These are phyloP conservation scores for Sebastes trivittatus DNA, from an alignment of 2,797 vertebrate genomes.

Conservation along the genomic window DNA sequence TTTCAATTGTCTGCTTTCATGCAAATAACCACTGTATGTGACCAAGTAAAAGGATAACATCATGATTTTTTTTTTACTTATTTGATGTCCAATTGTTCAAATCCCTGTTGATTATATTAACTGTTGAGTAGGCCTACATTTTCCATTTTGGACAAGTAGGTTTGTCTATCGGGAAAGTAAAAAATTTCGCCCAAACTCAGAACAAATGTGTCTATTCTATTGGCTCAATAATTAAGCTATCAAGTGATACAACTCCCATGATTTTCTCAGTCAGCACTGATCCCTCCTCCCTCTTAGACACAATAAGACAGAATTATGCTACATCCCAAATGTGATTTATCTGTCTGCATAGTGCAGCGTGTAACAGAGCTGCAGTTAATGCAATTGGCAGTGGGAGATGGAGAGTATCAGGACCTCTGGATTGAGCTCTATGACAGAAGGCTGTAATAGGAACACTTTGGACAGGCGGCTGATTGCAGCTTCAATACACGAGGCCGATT, in stretches of 20 bases:
- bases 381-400: slow-evolving; percentile 39
- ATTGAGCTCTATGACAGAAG: slow-evolving; percentile 49
- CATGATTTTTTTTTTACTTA: no score
- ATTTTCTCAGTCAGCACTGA: slow-evolving; percentile 39
- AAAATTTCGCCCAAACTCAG: not conserved
- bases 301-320: slow-evolving; percentile 45
- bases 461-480: slow-evolving; percentile 27
- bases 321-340: slow-evolving; percentile 56
- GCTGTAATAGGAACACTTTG: slow-evolving; percentile 49
- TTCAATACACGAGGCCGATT: slow-evolving; percentile 47
- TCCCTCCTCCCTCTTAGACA: slow-evolving; percentile 27
- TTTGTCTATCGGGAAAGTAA: no score
- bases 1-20: no score
- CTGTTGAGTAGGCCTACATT: no score
- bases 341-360: slow-evolving; percentile 1
- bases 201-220: slow-evolving; percentile 34
- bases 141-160: no score
- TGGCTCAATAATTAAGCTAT: slow-evolving; percentile 53
- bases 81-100: no score
- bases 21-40: no score
- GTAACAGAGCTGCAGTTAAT: slow-evolving; percentile 48
- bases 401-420: slow-evolving; percentile 44
- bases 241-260: slow-evolving; percentile 32
- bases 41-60: no score
- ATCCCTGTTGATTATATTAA: no score